Base-by-base conservation (phyloP, 1,140 invertebrate genomes). In the Andrena cerasifolii region DNA sequence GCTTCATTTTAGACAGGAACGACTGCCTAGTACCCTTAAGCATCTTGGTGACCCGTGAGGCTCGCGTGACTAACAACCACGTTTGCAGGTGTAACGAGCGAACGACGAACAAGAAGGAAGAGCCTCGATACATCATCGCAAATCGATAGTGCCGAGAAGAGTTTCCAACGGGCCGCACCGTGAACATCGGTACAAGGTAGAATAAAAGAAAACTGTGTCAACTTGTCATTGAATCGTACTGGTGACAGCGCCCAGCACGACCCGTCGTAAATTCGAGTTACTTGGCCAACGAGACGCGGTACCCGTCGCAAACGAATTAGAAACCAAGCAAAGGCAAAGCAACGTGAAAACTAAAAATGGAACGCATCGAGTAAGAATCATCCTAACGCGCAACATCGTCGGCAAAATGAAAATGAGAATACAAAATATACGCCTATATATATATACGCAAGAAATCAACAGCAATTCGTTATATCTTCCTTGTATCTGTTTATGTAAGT, bases 261-360 rank as follows among this genome's bases (percentile, higher is more conserved):
- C 79, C 84, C 84, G 84, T 82, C 75, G 76, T 65, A 85, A 85
- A 85, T 82, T 84, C 21, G 79, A 68, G 56, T 40, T 49, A 26
- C 67, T 82, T 71, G 66, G 59, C 83, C 49, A 85, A 84, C 70
- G 82, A 78, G 49, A 75, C 31, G 70, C 83, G 63, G 77, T 84
- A 84, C 59, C 71, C 66, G 49, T 83, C 72, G 62, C 62, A 78
- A 85, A 82, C 73, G 82, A 83, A 1, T 10, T 45, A 59, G 5
- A 40, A 67, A 66, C 56, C 14, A 49, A 62, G 28, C 43, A 56
- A 76, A 80, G 26, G 16, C 18, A 78, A 73, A 78, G 16, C 43
- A 71, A 71, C 26, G 28, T 40, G n/a, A 12, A 56, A 45, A 59
- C n/a, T n/a, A n/a, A n/a, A 16, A 4, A 24, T 5, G 45, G 31